Base-by-base conservation (phyloP, 2,888 invertebrate species). In the Galeruca laticollis region DNA sequence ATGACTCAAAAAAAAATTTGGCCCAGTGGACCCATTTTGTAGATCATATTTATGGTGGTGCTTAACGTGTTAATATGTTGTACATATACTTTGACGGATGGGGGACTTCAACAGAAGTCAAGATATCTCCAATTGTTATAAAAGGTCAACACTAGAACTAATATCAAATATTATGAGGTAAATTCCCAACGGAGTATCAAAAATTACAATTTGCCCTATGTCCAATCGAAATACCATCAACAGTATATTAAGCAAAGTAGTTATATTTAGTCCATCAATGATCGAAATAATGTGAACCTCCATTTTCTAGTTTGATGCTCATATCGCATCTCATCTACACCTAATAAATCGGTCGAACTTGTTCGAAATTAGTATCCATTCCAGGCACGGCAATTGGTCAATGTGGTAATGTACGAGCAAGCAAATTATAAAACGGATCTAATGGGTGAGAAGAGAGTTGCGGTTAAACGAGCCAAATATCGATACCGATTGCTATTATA, bases 361-460 rank as follows among this genome's bases (percentile, higher is more conserved):
- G 49, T 61, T 49, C 18, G 49, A 49, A 61, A 61, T 61, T 61
- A 61, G 61, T 43, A 49, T 31, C 49, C 11, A 33, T 33, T 33
- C 40, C 60, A 31, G 60, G 26, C n/a, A 18, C 31, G 18, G 26
- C 60, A 47, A 61, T 61, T 51, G 61, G 49, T 51, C 61, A 51
- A 18, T 37, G 62, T 52, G 62, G 62, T 52, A 52, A 62, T 52
- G 62, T 52, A 61, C 49, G 68, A 68, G 54, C 57, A 68, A 21
- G 54, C 68, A 68, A 56, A 68, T 61, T 68, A 68, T 68, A 62
- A 68, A 68, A 68, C 49, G 43, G 49, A 56, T 56, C 40, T 57
- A 61, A 68, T 57, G 68, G 68, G 56, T 54, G 56, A 21, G 61
- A 62, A 68, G 56, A 40, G 68, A 68, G 35, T 49, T 61, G 68